A percentile compares a stretch with the other conserved stretches of the same genome.
Conservation (phyloP, 2,888 invertebrate species). For the Pseudanteris insignis region DNA sequence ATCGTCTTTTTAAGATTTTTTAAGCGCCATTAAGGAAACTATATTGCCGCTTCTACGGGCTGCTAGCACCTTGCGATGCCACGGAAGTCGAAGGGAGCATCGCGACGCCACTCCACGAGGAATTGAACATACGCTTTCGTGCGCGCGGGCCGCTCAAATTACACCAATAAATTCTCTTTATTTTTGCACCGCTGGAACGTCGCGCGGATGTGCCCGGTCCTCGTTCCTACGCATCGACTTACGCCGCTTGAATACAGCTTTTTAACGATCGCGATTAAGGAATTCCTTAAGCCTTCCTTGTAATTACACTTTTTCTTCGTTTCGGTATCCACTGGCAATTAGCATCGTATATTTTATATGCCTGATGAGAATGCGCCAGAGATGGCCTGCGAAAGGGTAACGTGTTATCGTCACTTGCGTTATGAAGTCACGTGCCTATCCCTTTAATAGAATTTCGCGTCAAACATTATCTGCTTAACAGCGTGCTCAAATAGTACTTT, state of each 20-base stretch:
- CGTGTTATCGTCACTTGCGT: slow-evolving; percentile 11
- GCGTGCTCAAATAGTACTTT: too few relatives aligned
- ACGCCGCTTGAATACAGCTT: slow-evolving; percentile 38
- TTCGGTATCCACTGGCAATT: slow-evolving; percentile 32
- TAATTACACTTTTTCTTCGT: slow-evolving; percentile 45
- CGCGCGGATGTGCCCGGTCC: slow-evolving; percentile 21
- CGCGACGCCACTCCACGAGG: slow-evolving; percentile 45
- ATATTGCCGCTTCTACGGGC: slow-evolving; percentile 62
- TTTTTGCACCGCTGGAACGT: slow-evolving; percentile 53
- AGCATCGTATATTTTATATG: slow-evolving; percentile 32
- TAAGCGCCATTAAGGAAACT: slow-evolving; percentile 66
- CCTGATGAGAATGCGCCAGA: slow-evolving; percentile 16
- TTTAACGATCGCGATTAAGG: slow-evolving; percentile 47
- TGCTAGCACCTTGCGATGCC: slow-evolving; percentile 39
- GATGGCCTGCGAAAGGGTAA: slow-evolving; percentile 14
- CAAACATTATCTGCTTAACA: too few relatives aligned
- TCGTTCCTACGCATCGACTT: slow-evolving; percentile 29
- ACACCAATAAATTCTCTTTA: slow-evolving; percentile 65
- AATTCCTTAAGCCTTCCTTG: slow-evolving; percentile 56
- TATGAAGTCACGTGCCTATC: slow-evolving; percentile 31
- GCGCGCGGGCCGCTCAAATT: slow-evolving; percentile 60
- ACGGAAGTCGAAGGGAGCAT: slow-evolving; percentile 22
- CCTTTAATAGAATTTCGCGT: slow-evolving; percentile 17
- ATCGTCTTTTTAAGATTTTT: too few relatives aligned
- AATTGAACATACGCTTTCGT: slow-evolving; percentile 59